Evolutionary conservation across 2,888 invertebrate genomes (phyloP), one percentile per base, ranked within the genome.

Genomic region (Heliconius hortense): DNA sequence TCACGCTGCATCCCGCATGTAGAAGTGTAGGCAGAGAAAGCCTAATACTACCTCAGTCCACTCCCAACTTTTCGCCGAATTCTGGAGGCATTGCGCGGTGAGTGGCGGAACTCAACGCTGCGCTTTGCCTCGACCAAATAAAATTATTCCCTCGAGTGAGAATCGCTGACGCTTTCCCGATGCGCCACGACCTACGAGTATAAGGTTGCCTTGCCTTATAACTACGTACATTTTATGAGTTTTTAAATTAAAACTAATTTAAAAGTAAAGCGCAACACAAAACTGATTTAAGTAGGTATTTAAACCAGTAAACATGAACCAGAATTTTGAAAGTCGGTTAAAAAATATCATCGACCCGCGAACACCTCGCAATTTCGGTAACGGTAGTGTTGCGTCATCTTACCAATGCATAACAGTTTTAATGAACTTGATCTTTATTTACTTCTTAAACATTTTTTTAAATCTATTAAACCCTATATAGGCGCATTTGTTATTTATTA

Each of bases 311-410:
- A 35, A 69, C 35, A 35, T 69, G 69, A 31, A 56, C 31, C 56
- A 69, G 56, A 69, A 56, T 35, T 69, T 69, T 69, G 56, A 56
- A 69, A 69, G 69, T 69, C 69, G 69, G 69, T 69, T 69, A 69
- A 69, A 68, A 69, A 56, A 69, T 69, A 69, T 31, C 56, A 31
- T 35, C 56, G 56, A 8, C 11, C 31, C n/a, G 68, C 56, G 31
- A 69, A 24, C 53, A 35, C 69, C 56, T 69, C 53, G 69, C 31
- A 15, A 35, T 31, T 56, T 48, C 48, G 18, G 48, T 69, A 69
- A 56, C 69, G 31, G 56, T 56, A 1, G n/a, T 56, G 15, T 69
- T 69, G 35, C 35, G 15, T n/a, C n/a, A 56, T 69, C 31, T 69
- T 53, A 43, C 39, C 39, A 69, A 56, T 56, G 56, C 69, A 35